phyloP scores from a whole-genome alignment of 1,140 invertebrate species.

The Ephestia elutella region DNA sequence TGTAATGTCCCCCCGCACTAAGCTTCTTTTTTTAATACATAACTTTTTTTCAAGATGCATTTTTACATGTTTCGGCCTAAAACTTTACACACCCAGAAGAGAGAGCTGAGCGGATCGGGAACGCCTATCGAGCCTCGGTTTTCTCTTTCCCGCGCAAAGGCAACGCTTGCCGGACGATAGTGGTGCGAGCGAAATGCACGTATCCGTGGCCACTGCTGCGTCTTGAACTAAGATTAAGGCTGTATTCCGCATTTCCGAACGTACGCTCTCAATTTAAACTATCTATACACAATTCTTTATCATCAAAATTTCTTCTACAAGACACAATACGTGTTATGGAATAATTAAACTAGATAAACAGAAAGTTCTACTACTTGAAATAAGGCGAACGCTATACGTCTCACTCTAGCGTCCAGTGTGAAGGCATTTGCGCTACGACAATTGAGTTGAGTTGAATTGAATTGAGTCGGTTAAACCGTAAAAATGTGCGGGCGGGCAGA shows the following conservation, averaged over 20 bases:
- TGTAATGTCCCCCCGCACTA: constrained; percentile 70
- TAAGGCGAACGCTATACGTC: constrained; percentile 52
- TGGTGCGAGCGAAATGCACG: constrained; percentile 58
- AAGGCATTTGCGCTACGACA: constrained; percentile 72
- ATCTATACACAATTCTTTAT: constrained; percentile 18
- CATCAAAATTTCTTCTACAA: background rate
- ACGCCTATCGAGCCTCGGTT: constrained; percentile 57
- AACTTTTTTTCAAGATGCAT: constrained; percentile 75
- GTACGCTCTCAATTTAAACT: constrained; percentile 50
- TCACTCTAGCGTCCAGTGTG: constrained; percentile 69
- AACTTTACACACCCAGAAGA: constrained; percentile 71
- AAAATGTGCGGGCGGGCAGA: constrained; percentile 69
- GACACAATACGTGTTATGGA: background rate
- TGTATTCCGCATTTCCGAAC: constrained; percentile 57
- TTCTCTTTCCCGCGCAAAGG: constrained; percentile 50
- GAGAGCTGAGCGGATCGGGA: constrained; percentile 49
- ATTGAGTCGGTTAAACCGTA: constrained; percentile 72
- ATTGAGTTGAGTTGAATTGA: constrained; percentile 75
- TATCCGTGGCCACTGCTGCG: constrained; percentile 46
- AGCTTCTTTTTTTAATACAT: constrained; percentile 74
- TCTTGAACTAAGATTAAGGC: constrained; percentile 70
- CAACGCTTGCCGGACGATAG: constrained; percentile 49
- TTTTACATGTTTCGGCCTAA: constrained; percentile 74
- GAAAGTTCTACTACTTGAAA: constrained; percentile 33
- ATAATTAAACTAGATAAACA: constrained; percentile 10